Evolutionary conservation across 1,140 invertebrate species (phyloP).

Genomic region (Platyscapa corneri): DNA sequence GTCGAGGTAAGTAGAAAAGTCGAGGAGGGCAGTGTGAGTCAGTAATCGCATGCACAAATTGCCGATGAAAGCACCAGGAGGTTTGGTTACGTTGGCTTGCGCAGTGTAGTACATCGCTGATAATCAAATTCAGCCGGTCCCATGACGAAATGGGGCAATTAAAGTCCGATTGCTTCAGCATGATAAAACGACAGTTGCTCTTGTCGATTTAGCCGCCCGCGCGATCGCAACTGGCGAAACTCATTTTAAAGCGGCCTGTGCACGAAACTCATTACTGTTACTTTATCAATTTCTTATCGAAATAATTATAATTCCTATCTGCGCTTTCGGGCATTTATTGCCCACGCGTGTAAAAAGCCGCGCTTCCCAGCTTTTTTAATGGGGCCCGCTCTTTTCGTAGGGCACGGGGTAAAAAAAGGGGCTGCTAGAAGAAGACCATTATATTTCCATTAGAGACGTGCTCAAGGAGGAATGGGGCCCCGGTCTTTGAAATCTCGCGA

Average conservation of each 20-base stretch:
- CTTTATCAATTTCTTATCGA: constrained; percentile 42
- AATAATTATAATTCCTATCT: constrained; percentile 41
- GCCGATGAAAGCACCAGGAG: constrained; percentile 41
- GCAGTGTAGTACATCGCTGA: constrained; percentile 56
- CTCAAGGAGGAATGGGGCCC: constrained; percentile 49
- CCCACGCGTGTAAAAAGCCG: not conserved
- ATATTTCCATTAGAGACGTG: constrained; percentile 62
- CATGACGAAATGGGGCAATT: constrained; percentile 75
- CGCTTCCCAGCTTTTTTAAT: not conserved
- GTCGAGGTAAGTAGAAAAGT: constrained; percentile 29
- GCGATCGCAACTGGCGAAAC: constrained; percentile 30
- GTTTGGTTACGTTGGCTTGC: not conserved
- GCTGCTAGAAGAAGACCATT: constrained; percentile 55
- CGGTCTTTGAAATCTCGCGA: constrained; percentile 60
- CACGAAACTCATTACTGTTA: constrained; percentile 37
- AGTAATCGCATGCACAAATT: constrained; percentile 66
- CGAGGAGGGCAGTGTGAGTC: constrained; percentile 63
- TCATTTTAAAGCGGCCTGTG: not conserved
- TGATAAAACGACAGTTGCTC: constrained; percentile 67
- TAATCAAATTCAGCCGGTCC: constrained; percentile 72
- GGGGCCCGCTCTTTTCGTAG: not conserved
- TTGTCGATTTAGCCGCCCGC: constrained; percentile 65
- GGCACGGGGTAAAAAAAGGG: not conserved
- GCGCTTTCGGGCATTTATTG: not conserved
- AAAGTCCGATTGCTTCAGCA: constrained; percentile 69